Conservation (phyloP, 2,888 invertebrate genomes). For the Drosophila peninsularis region DNA sequence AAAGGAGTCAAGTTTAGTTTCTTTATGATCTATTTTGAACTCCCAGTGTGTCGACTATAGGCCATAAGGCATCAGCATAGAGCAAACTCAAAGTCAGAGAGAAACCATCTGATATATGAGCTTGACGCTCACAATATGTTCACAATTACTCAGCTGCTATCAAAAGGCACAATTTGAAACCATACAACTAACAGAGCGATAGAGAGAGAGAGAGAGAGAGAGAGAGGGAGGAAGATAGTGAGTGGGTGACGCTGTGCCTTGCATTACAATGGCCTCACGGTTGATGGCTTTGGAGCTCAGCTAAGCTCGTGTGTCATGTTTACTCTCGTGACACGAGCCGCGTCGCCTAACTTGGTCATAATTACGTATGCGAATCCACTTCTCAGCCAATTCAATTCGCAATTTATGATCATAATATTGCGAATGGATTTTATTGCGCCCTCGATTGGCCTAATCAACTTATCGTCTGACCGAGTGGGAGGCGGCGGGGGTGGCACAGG, state of each 20-base stretch:
- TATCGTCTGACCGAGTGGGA: conserved; percentile 16
- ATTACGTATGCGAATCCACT: conserved; percentile 17
- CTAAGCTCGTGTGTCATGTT: not conserved
- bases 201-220: not conserved
- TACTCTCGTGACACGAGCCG: conserved; percentile 1
- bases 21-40: no score
- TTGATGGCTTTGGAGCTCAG: not conserved
- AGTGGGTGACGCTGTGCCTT: not conserved
- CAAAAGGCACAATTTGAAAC: conserved; percentile 14
- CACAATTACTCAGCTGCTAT: not conserved
- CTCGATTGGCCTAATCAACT: conserved; percentile 40
- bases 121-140: not conserved
- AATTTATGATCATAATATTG: conserved; percentile 41
- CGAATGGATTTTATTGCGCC: conserved; percentile 38
- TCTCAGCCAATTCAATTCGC: conserved; percentile 17
- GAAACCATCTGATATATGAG: not conserved
- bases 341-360: not conserved
- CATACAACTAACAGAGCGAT: not conserved
- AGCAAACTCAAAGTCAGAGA: not conserved
- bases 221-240: not conserved
- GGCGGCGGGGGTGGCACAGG: not conserved
- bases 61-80: no score
- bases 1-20: no score
- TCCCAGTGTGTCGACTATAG: no score
- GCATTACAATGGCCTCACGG: conserved; percentile 17